Percentiles rank a stretch among this genome's conserved stretches.
These are phyloP conservation scores for Hirundo rustica DNA, from an alignment of 2,797 vertebrate species.

Conservation along the genomic window DNA sequence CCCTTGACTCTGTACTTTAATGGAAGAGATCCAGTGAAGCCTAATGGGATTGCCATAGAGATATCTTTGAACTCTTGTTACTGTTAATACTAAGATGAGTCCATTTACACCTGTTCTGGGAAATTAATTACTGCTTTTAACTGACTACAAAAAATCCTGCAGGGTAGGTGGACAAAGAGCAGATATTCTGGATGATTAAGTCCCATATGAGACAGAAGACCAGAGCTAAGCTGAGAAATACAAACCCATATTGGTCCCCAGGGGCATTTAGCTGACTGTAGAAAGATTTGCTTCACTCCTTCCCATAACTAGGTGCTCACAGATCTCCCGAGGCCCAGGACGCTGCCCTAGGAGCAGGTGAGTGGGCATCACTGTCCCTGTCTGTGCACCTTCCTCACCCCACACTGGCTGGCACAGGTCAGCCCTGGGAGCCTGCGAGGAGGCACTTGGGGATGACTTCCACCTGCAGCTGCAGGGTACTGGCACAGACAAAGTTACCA, in stretches of 20 bases:
- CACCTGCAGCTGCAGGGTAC: background rate
- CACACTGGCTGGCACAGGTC: background rate
- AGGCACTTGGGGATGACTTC: background rate
- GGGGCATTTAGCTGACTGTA: background rate
- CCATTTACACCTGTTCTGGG: background rate
- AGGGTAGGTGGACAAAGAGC: background rate
- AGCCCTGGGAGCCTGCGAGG: background rate
- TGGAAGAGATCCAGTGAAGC: background rate
- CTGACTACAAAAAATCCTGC: background rate
- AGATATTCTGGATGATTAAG: background rate
- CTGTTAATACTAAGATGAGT: background rate
- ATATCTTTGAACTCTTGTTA: background rate
- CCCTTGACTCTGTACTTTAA: background rate
- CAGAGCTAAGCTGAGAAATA: background rate
- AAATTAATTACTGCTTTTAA: constrained; percentile 43
- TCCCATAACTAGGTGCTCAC: background rate
- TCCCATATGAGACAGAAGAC: background rate
- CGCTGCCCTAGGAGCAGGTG: background rate
- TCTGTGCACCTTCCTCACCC: background rate
- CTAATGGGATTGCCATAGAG: background rate
- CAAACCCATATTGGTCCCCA: background rate
- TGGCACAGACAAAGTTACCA: background rate
- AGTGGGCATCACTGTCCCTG: background rate
- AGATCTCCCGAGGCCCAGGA: background rate
- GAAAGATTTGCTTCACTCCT: background rate